A percentile compares a stretch with the other conserved stretches of the same genome.
These are phyloP conservation scores for Orthosia gracilis DNA, from an alignment of 2,888 invertebrate species.

Conservation along the genomic window DNA sequence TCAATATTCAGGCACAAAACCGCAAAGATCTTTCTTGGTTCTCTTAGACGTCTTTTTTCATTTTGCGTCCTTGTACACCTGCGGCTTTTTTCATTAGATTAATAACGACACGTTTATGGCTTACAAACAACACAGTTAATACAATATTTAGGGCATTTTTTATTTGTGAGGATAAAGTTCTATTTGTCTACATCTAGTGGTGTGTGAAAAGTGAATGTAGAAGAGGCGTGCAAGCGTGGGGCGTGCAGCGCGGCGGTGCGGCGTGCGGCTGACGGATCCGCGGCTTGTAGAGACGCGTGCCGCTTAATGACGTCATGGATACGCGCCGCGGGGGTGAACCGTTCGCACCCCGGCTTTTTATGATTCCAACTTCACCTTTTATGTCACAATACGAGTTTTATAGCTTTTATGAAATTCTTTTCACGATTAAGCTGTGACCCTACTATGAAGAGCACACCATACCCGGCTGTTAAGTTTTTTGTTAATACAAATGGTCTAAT, in stretches of 20 bases:
- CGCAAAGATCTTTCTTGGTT: not conserved
- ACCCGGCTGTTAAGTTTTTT: slow-evolving; percentile 79
- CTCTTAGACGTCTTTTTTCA: slow-evolving; percentile 10
- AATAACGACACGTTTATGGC: slow-evolving; percentile 24
- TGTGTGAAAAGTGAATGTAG: slow-evolving; percentile 77
- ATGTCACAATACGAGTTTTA: slow-evolving; percentile 86
- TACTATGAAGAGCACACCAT: slow-evolving; percentile 74
- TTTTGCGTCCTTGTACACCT: slow-evolving; percentile 39
- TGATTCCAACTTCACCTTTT: slow-evolving; percentile 87
- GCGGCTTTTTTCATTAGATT: slow-evolving; percentile 35
- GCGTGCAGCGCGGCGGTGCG: slow-evolving; percentile 54
- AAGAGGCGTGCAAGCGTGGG: slow-evolving; percentile 60
- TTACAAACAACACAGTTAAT: slow-evolving; percentile 48
- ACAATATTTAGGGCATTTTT: slow-evolving; percentile 54
- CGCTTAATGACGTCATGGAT: slow-evolving; percentile 79
- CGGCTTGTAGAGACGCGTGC: slow-evolving; percentile 65
- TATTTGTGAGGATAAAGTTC: slow-evolving; percentile 63
- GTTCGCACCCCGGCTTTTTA: slow-evolving; percentile 81
- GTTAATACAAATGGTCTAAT: slow-evolving; percentile 83
- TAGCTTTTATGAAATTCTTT: slow-evolving; percentile 86
- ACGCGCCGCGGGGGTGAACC: slow-evolving; percentile 72
- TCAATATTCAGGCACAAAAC: slow-evolving; percentile 11
- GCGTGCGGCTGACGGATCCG: slow-evolving; percentile 63
- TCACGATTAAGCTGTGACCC: slow-evolving; percentile 86
- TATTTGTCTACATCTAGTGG: slow-evolving; percentile 71